Evolutionary conservation across 1,140 invertebrate genomes (phyloP).

Genomic region (Cylas formicarius): DNA sequence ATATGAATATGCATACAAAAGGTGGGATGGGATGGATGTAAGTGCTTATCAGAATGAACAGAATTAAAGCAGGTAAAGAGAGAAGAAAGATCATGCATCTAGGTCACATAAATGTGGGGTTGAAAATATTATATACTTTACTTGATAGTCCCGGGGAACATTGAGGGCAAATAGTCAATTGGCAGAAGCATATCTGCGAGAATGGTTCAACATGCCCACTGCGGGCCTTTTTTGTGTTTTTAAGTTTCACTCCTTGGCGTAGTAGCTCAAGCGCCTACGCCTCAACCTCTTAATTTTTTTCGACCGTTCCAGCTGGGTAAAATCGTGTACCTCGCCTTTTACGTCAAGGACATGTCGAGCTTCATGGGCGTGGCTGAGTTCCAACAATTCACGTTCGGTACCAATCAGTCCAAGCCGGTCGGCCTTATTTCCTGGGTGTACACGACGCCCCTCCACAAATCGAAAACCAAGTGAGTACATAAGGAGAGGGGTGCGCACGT

Average conservation of each 20-base stretch:
- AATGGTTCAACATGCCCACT: too few relatives aligned
- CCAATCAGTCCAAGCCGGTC: constrained; percentile 15
- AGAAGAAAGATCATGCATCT: too few relatives aligned
- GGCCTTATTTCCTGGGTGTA: constrained; percentile 24
- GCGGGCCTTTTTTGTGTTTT: not conserved
- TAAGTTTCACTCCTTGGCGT: not conserved
- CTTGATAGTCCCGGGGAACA: too few relatives aligned
- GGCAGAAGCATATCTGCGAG: too few relatives aligned
- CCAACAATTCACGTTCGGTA: constrained; percentile 12
- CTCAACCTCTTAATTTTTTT: constrained; percentile 1
- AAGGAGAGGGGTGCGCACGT: not conserved
- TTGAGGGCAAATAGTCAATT: too few relatives aligned
- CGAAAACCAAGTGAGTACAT: constrained; percentile 24
- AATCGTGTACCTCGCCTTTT: constrained; percentile 26
- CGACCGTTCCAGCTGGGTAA: constrained; percentile 23
- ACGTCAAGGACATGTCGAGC: constrained; percentile 17
- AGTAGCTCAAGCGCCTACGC: constrained; percentile 4
- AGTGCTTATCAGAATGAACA: too few relatives aligned
- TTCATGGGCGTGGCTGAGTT: constrained; percentile 31
- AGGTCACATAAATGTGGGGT: too few relatives aligned
- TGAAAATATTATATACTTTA: too few relatives aligned
- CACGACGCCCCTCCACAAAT: constrained; percentile 17
- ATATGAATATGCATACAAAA: too few relatives aligned
- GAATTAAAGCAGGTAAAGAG: too few relatives aligned
- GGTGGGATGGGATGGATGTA: too few relatives aligned